Conservation (phyloP, 2,888 invertebrate species). For the Phorcus lineatus region DNA sequence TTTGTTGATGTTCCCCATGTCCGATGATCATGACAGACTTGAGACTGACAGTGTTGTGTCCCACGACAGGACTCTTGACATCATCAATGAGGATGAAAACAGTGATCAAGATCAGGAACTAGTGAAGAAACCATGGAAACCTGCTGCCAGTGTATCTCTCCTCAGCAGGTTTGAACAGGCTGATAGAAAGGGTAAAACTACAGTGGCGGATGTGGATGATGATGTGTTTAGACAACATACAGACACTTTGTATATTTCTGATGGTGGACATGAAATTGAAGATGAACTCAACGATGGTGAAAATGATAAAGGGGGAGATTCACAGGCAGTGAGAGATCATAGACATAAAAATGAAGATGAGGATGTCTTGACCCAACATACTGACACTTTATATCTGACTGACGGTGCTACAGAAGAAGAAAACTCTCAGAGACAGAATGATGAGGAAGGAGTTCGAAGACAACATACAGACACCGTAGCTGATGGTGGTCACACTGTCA, state of each 20-base stretch:
- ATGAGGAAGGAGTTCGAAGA: background rate
- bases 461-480: background rate
- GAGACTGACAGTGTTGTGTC: background rate
- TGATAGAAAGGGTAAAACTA: background rate
- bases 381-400: background rate
- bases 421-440: background rate
- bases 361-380: background rate
- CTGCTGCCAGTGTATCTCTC: background rate
- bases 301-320: background rate
- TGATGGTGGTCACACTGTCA: no score
- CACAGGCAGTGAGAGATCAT: background rate
- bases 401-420: background rate
- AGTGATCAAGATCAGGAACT: background rate
- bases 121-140: background rate
- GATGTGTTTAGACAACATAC: background rate
- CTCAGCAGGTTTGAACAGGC: background rate
- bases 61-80: slow-evolving; percentile 5
- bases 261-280: background rate
- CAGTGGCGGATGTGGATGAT: background rate
- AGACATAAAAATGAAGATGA: background rate
- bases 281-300: background rate
- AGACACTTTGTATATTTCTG: background rate
- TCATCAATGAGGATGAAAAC: slow-evolving; percentile 10
- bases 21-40: background rate
- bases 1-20: background rate